Evolutionary conservation across 2,797 vertebrate species (phyloP), one percentile per base, ranked within the genome.

Genomic region (Sardinella longiceps): DNA sequence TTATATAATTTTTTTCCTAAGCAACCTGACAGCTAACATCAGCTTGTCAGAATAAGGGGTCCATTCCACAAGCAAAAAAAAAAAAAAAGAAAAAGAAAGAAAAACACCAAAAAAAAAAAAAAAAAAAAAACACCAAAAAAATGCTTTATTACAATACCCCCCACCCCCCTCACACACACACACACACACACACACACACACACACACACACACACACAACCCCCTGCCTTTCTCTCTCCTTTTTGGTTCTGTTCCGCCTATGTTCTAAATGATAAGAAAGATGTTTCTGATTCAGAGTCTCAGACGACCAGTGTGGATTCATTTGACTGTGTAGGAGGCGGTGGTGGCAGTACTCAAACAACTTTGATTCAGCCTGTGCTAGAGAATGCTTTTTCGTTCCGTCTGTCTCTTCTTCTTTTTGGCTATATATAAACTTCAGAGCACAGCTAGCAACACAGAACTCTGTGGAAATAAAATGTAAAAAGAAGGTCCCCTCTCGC

Each of bases 361-460:
- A 84, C 91, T 92, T 90, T 92, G 89, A 90, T 92, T 91, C 86
- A 48, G 30, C 81, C 84, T 84, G 58, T 83, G 83, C 83, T 66
- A 83, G 63, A 77, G 83, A 80, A 60, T 33, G 50, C 89, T 85
- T 83, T 82, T 85, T 77, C 37, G 82, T 43, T 15, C n/a, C n/a
- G 70, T n/a, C 28, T 70, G 12, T 74, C 37, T 43, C 30, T 70
- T 5, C 33, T 46, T 80, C 70, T 84, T 20, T 66, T 74, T 86
- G 85, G 87, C 86, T 91, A 91, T 89, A 90, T 91, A 92, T 92
- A 90, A 87, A 91, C 89, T 91, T 93, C 91, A 94, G 93, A 92
- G 90, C 85, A 81, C 5, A 80, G 58, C 81, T 60, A 88, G 89
- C 83, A 84, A 91, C 84, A 88, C 82, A 87, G 88, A 91, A 89